Percentiles rank a stretch among this genome's conserved stretches.
Conservation (phyloP, 2,113 vertebrate species). For the Zingel zingel region DNA sequence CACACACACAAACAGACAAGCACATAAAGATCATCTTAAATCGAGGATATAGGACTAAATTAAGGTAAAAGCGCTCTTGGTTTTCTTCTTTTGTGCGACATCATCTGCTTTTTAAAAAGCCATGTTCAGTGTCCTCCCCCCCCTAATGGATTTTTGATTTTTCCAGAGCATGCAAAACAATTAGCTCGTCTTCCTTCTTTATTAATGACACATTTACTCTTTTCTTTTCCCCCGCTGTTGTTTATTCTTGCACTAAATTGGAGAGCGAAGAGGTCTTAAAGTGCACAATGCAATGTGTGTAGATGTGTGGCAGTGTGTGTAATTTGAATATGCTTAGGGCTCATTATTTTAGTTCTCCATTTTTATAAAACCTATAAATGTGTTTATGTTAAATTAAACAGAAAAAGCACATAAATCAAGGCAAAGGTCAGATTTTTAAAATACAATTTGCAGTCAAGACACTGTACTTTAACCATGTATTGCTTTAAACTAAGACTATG, state of each 20-base stretch:
- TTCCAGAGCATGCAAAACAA: constrained; percentile 93
- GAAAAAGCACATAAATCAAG: constrained; percentile 10
- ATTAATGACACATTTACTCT: constrained; percentile 91
- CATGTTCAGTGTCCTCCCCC: constrained; percentile 82
- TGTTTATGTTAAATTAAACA: constrained; percentile 27
- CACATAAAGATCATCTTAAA: constrained; percentile 75
- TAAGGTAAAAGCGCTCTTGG: constrained; percentile 86
- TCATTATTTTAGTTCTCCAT: constrained; percentile 40
- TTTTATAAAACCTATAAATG: constrained; percentile 33
- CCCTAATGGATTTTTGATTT: constrained; percentile 98
- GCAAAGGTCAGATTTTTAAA: background rate
- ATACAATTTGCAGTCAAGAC: constrained; percentile 11
- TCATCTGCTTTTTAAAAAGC: constrained; percentile 87
- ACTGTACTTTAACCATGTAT: background rate
- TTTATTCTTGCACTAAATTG: constrained; percentile 75
- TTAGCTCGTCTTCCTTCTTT: constrained; percentile 89
- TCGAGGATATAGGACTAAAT: constrained; percentile 85
- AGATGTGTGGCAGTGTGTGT: constrained; percentile 12
- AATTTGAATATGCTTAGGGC: constrained; percentile 49
- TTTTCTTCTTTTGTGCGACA: constrained; percentile 80
- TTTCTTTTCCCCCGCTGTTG: constrained; percentile 83
- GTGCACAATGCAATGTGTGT: constrained; percentile 35
- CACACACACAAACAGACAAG: constrained; percentile 23
- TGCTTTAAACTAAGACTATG: background rate
- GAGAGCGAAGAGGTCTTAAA: constrained; percentile 70